A percentile compares a stretch with the other conserved stretches of the same genome.
phyloP scores from a whole-genome alignment of 2,797 vertebrate species.

The Macropodus opercularis region DNA sequence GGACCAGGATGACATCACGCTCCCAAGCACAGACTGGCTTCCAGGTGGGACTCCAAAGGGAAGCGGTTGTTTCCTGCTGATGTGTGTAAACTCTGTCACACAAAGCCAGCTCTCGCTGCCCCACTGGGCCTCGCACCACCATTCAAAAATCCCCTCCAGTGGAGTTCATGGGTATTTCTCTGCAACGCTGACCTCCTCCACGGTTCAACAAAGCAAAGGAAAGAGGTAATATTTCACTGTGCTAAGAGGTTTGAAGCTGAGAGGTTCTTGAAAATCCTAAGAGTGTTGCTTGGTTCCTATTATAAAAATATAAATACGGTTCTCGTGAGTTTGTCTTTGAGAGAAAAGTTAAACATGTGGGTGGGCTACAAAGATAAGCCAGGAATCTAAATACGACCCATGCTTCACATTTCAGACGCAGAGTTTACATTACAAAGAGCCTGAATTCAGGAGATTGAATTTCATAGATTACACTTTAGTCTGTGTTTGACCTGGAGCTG shows the following conservation, averaged over 20 bases:
- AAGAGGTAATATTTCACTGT: conserved; percentile 20
- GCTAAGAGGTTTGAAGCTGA: not conserved
- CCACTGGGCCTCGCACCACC: conserved; percentile 49
- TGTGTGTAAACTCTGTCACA: conserved; percentile 64
- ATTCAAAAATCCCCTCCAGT: conserved; percentile 19
- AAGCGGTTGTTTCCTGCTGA: conserved; percentile 82
- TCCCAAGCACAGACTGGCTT: conserved; percentile 39
- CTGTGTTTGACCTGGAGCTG: conserved; percentile 50
- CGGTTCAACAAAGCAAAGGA: conserved; percentile 10
- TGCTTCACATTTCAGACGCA: conserved; percentile 40
- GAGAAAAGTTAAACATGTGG: conserved; percentile 29
- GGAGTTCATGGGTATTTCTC: conserved; percentile 20
- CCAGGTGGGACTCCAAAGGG: conserved; percentile 57
- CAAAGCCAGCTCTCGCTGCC: conserved; percentile 53
- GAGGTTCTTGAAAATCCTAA: no score
- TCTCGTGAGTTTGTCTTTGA: conserved; percentile 20
- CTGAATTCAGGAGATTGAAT: conserved; percentile 6
- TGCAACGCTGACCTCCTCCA: conserved; percentile 12
- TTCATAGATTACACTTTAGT: conserved; percentile 12
- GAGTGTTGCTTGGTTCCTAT: not conserved
- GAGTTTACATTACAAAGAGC: conserved; percentile 46
- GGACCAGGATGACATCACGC: conserved; percentile 64
- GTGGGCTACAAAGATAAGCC: conserved; percentile 48
- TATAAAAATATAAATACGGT: conserved; percentile 24
- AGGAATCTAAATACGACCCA: conserved; percentile 46